Base-by-base conservation (phyloP, 2,888 invertebrate genomes). In the Apamea crenata region DNA sequence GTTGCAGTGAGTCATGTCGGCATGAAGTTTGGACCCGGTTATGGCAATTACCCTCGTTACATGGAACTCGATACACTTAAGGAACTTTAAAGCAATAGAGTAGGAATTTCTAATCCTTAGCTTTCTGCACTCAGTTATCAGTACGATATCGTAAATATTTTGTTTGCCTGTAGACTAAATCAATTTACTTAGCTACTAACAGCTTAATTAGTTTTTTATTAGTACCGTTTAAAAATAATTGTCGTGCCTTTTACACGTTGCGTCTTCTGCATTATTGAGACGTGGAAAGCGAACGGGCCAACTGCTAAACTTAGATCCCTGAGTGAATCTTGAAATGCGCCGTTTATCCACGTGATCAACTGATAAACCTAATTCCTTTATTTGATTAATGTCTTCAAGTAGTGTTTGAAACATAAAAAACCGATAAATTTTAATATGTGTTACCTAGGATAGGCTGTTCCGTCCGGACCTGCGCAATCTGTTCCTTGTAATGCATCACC, bases 401-500 rank as follows among this genome's bases (percentile, higher is more conserved):
- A 82, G 61, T 70, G 77, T 32, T 80, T 56, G 53, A 36, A 56
- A 63, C 2, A 16, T 73, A 14, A 76, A 65, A 70, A 76, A 86
- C 77, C 79, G 78, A 44, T 77, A 78, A 73, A 50, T 4, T 67
- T 29, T 47, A 74, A 74, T 32, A 53, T 59, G 50, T 36, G 21
- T 36, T 97, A 99, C 99, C 98, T 98, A 83, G 99, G 99, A 97
- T 99, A 99, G 76, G 98, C 98, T 89, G 97, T 95, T 89, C 98
- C 98, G 91, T 98, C 98, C 12, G 99, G 99, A 36, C 99, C 99
- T 75, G 98, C 94, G 90, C 99, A 99, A 91, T 98, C 98, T 40
- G 98, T 97, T 93, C 98, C 98, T 87, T 97, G 97, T 71, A 99
- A 96, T 14, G 99, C 99, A 94, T 99, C 99, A 32, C 99, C 99